These are phyloP conservation scores for Zelleria hepariella DNA, from an alignment of 2,888 invertebrate genomes.

Conservation along the genomic window DNA sequence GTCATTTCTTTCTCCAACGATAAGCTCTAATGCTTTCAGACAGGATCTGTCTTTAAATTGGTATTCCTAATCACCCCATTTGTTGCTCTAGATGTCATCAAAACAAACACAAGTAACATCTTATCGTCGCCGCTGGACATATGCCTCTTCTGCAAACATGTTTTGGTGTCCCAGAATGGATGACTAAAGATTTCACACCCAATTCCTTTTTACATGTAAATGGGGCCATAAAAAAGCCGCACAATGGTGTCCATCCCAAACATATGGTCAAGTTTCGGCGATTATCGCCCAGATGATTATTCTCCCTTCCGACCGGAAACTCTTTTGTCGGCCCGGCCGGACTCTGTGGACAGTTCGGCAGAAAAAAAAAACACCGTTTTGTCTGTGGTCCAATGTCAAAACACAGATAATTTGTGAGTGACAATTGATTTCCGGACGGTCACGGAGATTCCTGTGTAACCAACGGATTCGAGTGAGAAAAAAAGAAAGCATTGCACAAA, in stretches of 20 bases:
- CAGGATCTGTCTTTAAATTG: not conserved
- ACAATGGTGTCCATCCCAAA: not conserved
- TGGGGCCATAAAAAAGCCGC: not conserved
- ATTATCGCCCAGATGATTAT: not conserved
- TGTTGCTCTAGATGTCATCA: not conserved
- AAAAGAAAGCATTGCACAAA: not conserved
- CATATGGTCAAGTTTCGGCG: not conserved
- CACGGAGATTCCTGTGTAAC: not conserved
- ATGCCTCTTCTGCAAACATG: no score
- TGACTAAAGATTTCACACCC: not conserved
- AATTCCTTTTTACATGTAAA: not conserved
- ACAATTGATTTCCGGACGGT: constrained; percentile 3
- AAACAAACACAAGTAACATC: no score
- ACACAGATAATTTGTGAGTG: not conserved
- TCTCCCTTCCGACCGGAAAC: not conserved
- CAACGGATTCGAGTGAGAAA: not conserved
- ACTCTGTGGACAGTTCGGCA: not conserved
- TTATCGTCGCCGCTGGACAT: no score
- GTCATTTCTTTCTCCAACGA: not conserved
- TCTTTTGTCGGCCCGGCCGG: not conserved
- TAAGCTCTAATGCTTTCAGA: not conserved
- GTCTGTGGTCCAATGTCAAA: not conserved
- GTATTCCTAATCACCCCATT: not conserved
- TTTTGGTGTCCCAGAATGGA: not conserved
- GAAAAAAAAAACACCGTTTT: not conserved